A percentile compares a stretch with the other conserved stretches of the same genome.
Conservation (phyloP, 2,113 vertebrate species). For the Amphilophus citrinellus region DNA sequence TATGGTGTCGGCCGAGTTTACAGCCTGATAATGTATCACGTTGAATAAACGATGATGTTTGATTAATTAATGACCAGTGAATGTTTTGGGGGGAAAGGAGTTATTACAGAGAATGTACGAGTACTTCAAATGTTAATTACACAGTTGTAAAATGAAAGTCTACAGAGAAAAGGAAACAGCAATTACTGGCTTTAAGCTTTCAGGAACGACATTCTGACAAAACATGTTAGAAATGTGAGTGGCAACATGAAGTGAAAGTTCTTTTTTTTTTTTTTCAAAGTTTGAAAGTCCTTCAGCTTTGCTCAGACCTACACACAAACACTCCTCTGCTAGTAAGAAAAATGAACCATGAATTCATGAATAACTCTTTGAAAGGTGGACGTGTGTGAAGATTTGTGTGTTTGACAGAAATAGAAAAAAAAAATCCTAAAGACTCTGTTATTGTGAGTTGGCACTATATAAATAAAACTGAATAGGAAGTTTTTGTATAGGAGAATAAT, state of each 20-base stretch:
- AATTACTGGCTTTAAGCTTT: constrained; percentile 1
- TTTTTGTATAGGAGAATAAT: background rate
- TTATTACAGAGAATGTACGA: background rate
- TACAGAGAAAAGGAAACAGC: background rate
- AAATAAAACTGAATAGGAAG: background rate
- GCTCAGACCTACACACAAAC: constrained; percentile 12
- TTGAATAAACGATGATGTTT: constrained; percentile 6
- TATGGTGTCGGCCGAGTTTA: constrained; percentile 8
- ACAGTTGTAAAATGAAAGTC: background rate
- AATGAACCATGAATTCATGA: constrained; percentile 5
- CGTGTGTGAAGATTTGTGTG: background rate
- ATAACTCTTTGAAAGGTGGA: background rate
- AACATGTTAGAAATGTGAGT: background rate
- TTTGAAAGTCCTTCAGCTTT: constrained; percentile 15
- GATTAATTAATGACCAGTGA: background rate
- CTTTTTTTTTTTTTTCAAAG: background rate
- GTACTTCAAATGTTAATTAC: background rate
- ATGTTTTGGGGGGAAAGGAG: background rate
- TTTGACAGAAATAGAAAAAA: background rate
- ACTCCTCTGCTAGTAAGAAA: background rate
- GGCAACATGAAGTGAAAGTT: background rate
- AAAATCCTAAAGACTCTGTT: background rate
- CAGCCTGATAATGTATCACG: constrained; percentile 32
- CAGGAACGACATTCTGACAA: background rate
- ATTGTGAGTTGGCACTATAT: background rate